phyloP scores from a whole-genome alignment of 1,140 invertebrate genomes.

The Halesus radiatus region DNA sequence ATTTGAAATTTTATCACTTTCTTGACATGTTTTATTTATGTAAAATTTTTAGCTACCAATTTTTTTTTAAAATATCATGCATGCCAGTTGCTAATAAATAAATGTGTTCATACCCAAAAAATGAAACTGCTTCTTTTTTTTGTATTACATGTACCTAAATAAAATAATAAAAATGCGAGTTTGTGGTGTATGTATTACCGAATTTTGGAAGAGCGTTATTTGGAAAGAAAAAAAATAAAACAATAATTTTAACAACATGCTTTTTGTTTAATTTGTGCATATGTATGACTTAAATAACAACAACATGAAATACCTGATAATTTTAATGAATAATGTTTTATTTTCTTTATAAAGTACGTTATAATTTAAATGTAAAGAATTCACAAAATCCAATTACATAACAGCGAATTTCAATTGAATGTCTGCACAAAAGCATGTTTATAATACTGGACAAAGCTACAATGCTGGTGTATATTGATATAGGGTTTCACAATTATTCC shows the following conservation, averaged over 20 bases:
- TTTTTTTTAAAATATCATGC: too few species aligned
- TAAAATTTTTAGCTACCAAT: too few species aligned
- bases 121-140: too few species aligned
- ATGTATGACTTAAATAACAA: conserved; percentile 52
- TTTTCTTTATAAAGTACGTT: conserved; percentile 31
- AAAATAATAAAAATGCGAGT: too few species aligned
- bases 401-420: conserved; percentile 23
- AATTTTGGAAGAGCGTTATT: too few species aligned
- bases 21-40: too few species aligned
- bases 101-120: too few species aligned
- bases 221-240: neutral
- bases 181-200: too few species aligned
- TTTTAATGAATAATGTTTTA: conserved; percentile 38
- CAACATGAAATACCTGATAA: conserved; percentile 55
- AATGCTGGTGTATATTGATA: neutral
- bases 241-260: conserved; percentile 50
- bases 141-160: too few species aligned
- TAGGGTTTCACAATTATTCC: too few species aligned
- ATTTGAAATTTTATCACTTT: too few species aligned
- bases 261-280: conserved; percentile 57
- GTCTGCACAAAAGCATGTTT: conserved; percentile 20
- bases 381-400: neutral
- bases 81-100: too few species aligned
- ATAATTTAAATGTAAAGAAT: conserved; percentile 19
- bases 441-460: conserved; percentile 31